Conservation (phyloP, 2,888 invertebrate species). For the Oxystoma pomonae region DNA sequence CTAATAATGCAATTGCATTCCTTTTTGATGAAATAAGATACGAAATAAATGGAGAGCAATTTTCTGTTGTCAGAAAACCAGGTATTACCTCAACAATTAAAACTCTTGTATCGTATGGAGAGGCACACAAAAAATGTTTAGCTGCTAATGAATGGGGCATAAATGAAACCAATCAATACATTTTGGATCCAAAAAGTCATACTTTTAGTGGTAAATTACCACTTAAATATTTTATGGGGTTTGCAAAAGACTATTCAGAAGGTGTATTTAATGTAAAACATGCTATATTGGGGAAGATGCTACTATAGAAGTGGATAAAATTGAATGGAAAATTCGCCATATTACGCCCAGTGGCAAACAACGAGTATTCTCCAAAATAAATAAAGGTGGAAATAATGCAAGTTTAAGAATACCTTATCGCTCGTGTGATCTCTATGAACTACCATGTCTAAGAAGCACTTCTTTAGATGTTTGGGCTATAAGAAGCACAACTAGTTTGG, state of each 20-base stretch:
- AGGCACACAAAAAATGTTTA: neutral
- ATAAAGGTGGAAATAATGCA: neutral
- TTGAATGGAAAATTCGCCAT: conserved; percentile 7
- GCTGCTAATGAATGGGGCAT: conserved; percentile 3
- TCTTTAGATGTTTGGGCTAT: neutral
- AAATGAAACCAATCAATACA: conserved; percentile 1
- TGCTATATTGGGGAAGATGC: conserved; percentile 3
- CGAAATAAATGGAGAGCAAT: conserved; percentile 12
- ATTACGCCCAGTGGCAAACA: neutral
- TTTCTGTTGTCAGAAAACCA: conserved; percentile 7
- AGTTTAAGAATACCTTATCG: conserved; percentile 4
- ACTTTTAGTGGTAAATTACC: conserved; percentile 9
- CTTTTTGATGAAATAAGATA: conserved; percentile 12
- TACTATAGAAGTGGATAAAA: neutral
- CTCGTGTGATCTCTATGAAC: conserved; percentile 5
- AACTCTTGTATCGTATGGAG: conserved; percentile 1
- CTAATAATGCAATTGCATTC: conserved; percentile 7
- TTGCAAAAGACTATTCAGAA: conserved; percentile 12
- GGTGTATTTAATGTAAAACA: conserved; percentile 9
- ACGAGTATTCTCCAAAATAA: neutral
- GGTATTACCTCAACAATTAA: conserved; percentile 8
- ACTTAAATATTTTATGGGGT: conserved; percentile 15
- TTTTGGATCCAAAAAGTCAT: conserved; percentile 1
- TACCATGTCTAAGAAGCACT: neutral
- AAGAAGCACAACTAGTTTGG: neutral